A percentile compares a stretch with the other conserved stretches of the same genome.
phyloP scores from a whole-genome alignment of 2,797 vertebrate species.

The Molossus molossus region DNA sequence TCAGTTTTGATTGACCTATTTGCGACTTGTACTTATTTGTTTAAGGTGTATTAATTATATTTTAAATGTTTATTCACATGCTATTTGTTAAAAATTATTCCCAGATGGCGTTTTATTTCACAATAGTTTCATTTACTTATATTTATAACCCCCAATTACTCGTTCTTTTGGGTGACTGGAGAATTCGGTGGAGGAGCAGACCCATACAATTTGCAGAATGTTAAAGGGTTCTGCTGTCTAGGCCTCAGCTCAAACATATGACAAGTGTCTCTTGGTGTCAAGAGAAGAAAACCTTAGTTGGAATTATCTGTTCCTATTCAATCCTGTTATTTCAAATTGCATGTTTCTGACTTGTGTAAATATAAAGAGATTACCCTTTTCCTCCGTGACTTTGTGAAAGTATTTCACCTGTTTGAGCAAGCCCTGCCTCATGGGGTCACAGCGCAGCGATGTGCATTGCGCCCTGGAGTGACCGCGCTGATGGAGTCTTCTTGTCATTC shows the following conservation, averaged over 20 bases:
- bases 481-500: background rate
- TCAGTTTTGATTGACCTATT: background rate
- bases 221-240: background rate
- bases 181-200: background rate
- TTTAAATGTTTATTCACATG: background rate
- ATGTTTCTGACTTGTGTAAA: background rate
- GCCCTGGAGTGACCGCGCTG: fast-evolving
- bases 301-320: background rate
- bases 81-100: constrained; percentile 30
- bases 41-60: constrained; percentile 35
- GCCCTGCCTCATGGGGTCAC: background rate
- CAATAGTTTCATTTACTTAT: constrained; percentile 6
- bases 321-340: constrained; percentile 26
- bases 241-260: background rate
- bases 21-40: background rate
- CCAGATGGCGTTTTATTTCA: background rate
- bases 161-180: background rate
- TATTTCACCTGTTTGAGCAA: background rate
- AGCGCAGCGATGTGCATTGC: fast-evolving
- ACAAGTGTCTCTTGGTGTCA: background rate
- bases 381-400: background rate
- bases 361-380: background rate
- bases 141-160: background rate
- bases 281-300: background rate
- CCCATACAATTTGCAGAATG: background rate